Evolutionary conservation across 2,888 invertebrate species (phyloP).

Genomic region (Caenorhabditis becei): DNA sequence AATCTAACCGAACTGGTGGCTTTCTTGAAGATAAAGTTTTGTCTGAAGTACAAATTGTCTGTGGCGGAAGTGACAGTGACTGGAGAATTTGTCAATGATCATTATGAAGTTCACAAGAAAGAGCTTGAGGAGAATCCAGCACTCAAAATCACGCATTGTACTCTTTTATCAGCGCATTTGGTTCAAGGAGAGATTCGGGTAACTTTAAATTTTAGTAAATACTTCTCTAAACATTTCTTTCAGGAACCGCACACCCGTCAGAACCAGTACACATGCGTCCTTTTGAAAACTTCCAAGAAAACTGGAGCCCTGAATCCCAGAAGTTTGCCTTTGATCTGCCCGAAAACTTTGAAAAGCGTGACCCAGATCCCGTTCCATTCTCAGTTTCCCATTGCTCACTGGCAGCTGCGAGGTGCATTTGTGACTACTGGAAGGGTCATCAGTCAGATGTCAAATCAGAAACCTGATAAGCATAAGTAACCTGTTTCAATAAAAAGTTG

Average conservation of each 20-base stretch:
- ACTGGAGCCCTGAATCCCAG: conserved; percentile 31
- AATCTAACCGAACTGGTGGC: conserved; percentile 40
- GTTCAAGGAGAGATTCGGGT: conserved; percentile 41
- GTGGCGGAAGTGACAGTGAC: conserved; percentile 36
- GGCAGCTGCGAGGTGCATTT: conserved; percentile 52
- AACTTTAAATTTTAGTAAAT: too few species aligned
- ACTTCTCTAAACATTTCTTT: neutral
- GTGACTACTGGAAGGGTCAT: conserved; percentile 21
- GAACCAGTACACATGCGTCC: conserved; percentile 16
- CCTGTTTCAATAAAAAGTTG: neutral
- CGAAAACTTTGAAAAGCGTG: conserved; percentile 19
- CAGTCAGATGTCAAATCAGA: neutral
- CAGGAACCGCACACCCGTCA: conserved; percentile 43
- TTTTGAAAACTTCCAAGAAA: conserved; percentile 30
- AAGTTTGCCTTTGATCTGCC: conserved; percentile 48
- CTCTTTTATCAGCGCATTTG: conserved; percentile 35
- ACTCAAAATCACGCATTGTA: conserved; percentile 40
- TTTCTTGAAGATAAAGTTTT: conserved; percentile 43
- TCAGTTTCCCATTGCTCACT: conserved; percentile 56
- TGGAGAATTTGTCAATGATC: conserved; percentile 39
- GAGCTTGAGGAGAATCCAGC: conserved; percentile 31
- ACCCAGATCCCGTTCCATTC: conserved; percentile 40
- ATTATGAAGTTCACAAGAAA: conserved; percentile 14
- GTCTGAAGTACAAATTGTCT: conserved; percentile 43
- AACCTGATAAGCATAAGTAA: neutral